A percentile compares a stretch with the other conserved stretches of the same genome.
phyloP scores from a whole-genome alignment of 2,888 invertebrate genomes.

The Aleiodes alternator region DNA sequence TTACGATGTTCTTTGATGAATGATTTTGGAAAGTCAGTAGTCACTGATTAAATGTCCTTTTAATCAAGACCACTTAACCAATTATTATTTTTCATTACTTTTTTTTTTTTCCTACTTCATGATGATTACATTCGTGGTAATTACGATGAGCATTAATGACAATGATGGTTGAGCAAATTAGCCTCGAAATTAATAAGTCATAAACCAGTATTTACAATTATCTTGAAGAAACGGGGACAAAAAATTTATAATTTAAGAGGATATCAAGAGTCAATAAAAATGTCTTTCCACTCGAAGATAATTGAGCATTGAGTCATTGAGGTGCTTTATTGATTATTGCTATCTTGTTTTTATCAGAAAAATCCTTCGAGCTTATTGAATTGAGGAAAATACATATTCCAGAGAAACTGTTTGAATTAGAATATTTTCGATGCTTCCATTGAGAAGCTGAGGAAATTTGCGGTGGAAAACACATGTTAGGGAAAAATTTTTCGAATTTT shows the following conservation, averaged over 20 bases:
- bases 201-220: constrained; percentile 7
- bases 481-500: too few species aligned
- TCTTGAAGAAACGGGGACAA: not conserved
- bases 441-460: too few species aligned
- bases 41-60: constrained; percentile 8
- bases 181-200: constrained; percentile 23
- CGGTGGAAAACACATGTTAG: too few species aligned
- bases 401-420: too few species aligned
- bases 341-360: too few species aligned
- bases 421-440: too few species aligned
- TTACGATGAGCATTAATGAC: constrained; percentile 2
- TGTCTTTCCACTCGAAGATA: too few species aligned
- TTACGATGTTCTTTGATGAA: constrained; percentile 1
- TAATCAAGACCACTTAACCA: not conserved
- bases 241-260: not conserved
- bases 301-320: too few species aligned
- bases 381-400: too few species aligned
- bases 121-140: not conserved
- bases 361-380: too few species aligned
- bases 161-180: constrained; percentile 15
- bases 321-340: too few species aligned
- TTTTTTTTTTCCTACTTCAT: not conserved
- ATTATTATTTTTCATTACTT: not conserved
- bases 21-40: constrained; percentile 3
- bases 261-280: not conserved